Conservation (phyloP, 2,797 vertebrate species). For the Strix occidentalis region DNA sequence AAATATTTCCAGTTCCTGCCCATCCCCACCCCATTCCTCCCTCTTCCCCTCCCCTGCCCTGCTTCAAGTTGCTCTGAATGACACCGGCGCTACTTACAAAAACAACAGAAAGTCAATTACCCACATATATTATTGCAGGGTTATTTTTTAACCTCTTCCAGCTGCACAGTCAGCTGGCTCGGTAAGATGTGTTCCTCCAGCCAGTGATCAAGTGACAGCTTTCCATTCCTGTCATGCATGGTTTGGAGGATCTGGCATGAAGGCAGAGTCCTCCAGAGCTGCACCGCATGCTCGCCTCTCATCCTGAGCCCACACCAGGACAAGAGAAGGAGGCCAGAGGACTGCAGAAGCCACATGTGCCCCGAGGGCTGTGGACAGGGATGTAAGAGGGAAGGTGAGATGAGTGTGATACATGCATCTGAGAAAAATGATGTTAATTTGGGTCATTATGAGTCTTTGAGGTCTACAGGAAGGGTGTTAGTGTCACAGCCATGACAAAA, state of each 20-base stretch:
- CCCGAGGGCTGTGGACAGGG: background rate
- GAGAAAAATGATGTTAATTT: background rate
- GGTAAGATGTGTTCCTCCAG: background rate
- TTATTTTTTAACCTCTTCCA: slow-evolving; percentile 30
- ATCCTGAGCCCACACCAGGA: background rate
- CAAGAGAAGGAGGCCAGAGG: background rate
- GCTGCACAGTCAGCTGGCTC: background rate
- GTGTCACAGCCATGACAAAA: background rate
- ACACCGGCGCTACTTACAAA: background rate
- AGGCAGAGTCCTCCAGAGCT: background rate
- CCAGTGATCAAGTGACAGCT: background rate
- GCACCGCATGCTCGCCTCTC: background rate
- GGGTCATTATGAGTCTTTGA: background rate
- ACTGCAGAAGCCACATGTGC: background rate
- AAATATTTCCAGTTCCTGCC: slow-evolving; percentile 12
- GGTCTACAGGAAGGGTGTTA: background rate
- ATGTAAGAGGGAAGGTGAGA: background rate
- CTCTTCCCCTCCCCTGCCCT: background rate
- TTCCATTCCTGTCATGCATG: background rate
- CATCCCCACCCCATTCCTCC: background rate
- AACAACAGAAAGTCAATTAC: background rate
- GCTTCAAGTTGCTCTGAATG: background rate
- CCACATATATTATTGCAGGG: background rate
- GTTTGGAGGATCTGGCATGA: background rate
- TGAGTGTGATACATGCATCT: background rate